These are phyloP conservation scores for Gallinago nigripennis DNA, from an alignment of 2,797 vertebrate genomes.

Conservation along the genomic window DNA sequence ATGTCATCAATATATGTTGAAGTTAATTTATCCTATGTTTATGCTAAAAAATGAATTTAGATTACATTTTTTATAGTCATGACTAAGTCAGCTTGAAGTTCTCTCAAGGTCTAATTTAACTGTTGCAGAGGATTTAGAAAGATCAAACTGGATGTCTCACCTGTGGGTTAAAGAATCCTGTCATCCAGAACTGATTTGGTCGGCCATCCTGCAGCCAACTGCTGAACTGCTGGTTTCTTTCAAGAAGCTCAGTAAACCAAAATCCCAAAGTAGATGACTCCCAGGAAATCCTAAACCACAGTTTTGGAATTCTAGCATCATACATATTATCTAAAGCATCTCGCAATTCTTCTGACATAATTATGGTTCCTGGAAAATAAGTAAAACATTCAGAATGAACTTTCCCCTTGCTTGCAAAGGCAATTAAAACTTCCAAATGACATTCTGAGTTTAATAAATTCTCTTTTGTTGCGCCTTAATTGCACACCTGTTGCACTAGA, in stretches of 20 bases:
- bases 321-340: slow-evolving; percentile 85
- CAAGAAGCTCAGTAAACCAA: slow-evolving; percentile 88
- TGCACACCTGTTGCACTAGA: slow-evolving; percentile 29
- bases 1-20: neutral
- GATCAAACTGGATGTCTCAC: slow-evolving; percentile 32
- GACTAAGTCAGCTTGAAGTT: neutral
- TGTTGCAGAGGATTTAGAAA: neutral
- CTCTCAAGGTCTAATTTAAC: neutral
- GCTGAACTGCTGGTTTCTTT: slow-evolving; percentile 86
- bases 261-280: slow-evolving; percentile 85
- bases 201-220: slow-evolving; percentile 79
- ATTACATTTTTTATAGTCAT: neutral
- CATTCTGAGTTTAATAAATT: slow-evolving; percentile 12
- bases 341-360: slow-evolving; percentile 87
- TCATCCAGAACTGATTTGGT: slow-evolving; percentile 87
- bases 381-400: slow-evolving; percentile 24
- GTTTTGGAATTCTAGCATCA: slow-evolving; percentile 81
- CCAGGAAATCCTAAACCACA: slow-evolving; percentile 87
- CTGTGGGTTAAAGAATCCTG: slow-evolving; percentile 89
- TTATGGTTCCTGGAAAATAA: slow-evolving; percentile 80
- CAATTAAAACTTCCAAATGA: slow-evolving; percentile 57
- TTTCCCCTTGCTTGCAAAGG: slow-evolving; percentile 16
- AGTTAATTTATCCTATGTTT: neutral
- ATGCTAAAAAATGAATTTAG: neutral
- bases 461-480: slow-evolving; percentile 52